Evolutionary conservation across 2,888 invertebrate genomes (phyloP).

Genomic region (Agonopterix arenella): DNA sequence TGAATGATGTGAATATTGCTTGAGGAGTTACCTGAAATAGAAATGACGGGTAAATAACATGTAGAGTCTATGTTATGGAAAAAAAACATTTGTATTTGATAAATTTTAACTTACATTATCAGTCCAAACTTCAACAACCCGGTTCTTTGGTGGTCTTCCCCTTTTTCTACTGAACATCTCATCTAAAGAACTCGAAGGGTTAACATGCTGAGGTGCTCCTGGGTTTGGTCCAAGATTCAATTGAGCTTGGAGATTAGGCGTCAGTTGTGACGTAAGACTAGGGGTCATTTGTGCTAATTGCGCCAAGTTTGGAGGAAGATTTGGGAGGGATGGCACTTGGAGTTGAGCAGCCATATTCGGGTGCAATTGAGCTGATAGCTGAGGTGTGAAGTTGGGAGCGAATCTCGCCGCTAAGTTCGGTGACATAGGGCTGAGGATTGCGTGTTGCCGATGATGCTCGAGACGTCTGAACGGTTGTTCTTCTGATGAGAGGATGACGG

Average conservation of each 20-base stretch:
- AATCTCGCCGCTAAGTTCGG: conserved; percentile 75
- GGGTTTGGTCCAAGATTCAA: conserved; percentile 56
- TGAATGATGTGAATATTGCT: conserved; percentile 95
- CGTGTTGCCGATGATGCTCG: conserved; percentile 92
- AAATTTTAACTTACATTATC: conserved; percentile 78
- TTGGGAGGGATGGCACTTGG: conserved; percentile 56
- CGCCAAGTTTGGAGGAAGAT: conserved; percentile 62
- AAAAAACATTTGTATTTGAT: background rate
- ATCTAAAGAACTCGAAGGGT: conserved; percentile 85
- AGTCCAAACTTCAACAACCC: conserved; percentile 94
- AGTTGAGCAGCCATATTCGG: conserved; percentile 70
- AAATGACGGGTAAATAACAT: conserved; percentile 1
- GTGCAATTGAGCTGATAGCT: conserved; percentile 63
- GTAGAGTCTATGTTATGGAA: background rate
- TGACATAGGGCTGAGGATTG: conserved; percentile 80
- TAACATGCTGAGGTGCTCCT: conserved; percentile 55
- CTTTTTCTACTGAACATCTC: conserved; percentile 95
- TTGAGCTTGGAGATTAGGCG: conserved; percentile 64
- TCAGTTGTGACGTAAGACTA: conserved; percentile 55
- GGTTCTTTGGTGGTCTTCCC: conserved; percentile 97
- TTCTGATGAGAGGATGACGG: conserved; percentile 83
- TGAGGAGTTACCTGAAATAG: conserved; percentile 82
- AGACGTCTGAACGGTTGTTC: conserved; percentile 88
- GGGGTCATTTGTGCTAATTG: conserved; percentile 70
- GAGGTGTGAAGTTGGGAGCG: conserved; percentile 73